Conservation (phyloP, 1,140 invertebrate genomes). For the Harlomillsia oculata region DNA sequence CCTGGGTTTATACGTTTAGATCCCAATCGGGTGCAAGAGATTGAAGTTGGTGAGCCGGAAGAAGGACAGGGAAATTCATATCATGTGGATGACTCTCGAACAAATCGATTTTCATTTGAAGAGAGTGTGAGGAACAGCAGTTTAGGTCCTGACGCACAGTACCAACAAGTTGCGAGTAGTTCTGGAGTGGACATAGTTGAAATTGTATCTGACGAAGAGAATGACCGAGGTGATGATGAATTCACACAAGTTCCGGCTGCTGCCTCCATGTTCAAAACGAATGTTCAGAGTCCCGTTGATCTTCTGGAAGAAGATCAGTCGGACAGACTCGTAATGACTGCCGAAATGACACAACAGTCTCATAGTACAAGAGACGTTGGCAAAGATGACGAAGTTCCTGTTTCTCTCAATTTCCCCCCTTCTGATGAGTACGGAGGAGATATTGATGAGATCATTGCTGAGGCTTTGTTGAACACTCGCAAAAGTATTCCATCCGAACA, state of each 20-base stretch:
- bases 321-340: too few relatives aligned
- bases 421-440: neutral
- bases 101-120: slow-evolving; percentile 8
- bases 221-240: neutral
- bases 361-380: too few relatives aligned
- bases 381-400: neutral
- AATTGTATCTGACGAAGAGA: slow-evolving; percentile 25
- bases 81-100: neutral
- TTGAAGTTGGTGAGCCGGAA: slow-evolving; percentile 11
- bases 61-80: slow-evolving; percentile 4
- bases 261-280: too few relatives aligned
- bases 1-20: slow-evolving; percentile 1
- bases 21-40: slow-evolving; percentile 15
- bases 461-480: slow-evolving; percentile 5
- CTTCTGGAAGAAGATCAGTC: too few relatives aligned
- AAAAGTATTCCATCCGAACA: neutral
- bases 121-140: slow-evolving; percentile 15
- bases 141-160: too few relatives aligned
- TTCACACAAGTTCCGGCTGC: neutral
- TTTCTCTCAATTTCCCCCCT: neutral
- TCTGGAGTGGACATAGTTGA: slow-evolving; percentile 21
- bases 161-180: neutral
- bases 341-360: too few relatives aligned
- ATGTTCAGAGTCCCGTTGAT: too few relatives aligned
- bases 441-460: slow-evolving; percentile 22